Evolutionary conservation across 1,140 invertebrate genomes (phyloP).

Genomic region (Cotesia typhae): DNA sequence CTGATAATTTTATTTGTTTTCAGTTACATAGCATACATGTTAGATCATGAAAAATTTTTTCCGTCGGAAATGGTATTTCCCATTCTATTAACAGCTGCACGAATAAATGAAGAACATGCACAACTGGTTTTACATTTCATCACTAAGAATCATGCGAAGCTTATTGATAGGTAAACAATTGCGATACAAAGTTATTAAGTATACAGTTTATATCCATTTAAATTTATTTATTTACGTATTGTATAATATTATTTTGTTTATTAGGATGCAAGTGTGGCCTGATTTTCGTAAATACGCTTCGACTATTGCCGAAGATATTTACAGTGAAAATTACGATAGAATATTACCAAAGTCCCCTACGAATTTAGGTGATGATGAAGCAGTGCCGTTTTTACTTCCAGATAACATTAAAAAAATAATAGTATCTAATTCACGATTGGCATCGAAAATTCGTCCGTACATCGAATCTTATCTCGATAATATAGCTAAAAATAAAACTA

Average conservation of each 20-base stretch:
- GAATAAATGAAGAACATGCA: constrained; percentile 21
- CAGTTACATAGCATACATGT: constrained; percentile 11
- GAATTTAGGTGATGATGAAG: not conserved
- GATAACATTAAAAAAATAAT: constrained; percentile 12
- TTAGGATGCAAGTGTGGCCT: constrained; percentile 17
- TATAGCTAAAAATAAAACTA: not conserved
- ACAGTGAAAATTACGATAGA: not conserved
- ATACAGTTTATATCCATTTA: not conserved
- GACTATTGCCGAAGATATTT: constrained; percentile 8
- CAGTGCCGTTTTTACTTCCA: constrained; percentile 9
- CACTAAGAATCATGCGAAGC: constrained; percentile 17
- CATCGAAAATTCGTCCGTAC: constrained; percentile 7
- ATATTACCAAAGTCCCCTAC: not conserved
- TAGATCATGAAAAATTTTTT: not conserved
- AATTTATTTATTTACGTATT: not conserved
- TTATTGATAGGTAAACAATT: constrained; percentile 19
- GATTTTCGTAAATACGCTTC: not conserved
- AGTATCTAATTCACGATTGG: constrained; percentile 6
- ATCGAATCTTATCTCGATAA: constrained; percentile 21
- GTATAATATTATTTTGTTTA: not conserved
- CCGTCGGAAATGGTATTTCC: constrained; percentile 9
- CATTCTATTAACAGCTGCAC: constrained; percentile 21
- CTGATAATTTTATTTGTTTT: not conserved
- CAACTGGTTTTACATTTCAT: constrained; percentile 20
- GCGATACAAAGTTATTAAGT: not conserved